Evolutionary conservation across 2,797 vertebrate species (phyloP).

Genomic region (Manis javanica): DNA sequence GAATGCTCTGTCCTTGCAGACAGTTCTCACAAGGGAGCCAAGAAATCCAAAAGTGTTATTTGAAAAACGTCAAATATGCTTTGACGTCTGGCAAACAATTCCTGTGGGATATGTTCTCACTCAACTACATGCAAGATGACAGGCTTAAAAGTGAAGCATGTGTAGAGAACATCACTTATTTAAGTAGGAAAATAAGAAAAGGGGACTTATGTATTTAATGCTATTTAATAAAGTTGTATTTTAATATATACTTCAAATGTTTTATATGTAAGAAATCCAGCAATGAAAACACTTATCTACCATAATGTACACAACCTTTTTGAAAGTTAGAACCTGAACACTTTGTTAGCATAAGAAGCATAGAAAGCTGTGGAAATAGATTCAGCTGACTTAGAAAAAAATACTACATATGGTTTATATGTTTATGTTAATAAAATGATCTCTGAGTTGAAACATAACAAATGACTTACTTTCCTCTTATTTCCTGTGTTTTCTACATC

Average conservation of each 20-base stretch:
- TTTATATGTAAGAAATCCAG: background rate
- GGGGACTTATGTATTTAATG: background rate
- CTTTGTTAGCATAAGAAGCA: background rate
- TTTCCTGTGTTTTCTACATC: background rate
- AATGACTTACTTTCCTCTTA: background rate
- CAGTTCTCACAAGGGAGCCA: background rate
- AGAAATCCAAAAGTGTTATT: conserved; percentile 11
- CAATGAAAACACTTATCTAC: background rate
- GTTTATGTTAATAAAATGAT: background rate
- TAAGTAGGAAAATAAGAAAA: background rate
- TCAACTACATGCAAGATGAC: background rate
- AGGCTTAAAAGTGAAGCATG: background rate
- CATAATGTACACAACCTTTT: background rate
- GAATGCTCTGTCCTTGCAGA: conserved; percentile 1
- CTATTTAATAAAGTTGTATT: background rate
- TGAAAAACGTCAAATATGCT: conserved; percentile 38
- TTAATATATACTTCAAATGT: background rate
- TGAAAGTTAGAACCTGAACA: background rate
- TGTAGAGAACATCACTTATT: background rate
- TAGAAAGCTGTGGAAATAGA: background rate
- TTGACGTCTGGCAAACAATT: background rate
- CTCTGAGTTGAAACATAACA: background rate
- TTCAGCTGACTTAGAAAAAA: background rate
- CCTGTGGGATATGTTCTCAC: background rate
- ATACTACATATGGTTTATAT: background rate